Base-by-base conservation (phyloP, 2,113 vertebrate genomes). In the Rafetus swinhoei region DNA sequence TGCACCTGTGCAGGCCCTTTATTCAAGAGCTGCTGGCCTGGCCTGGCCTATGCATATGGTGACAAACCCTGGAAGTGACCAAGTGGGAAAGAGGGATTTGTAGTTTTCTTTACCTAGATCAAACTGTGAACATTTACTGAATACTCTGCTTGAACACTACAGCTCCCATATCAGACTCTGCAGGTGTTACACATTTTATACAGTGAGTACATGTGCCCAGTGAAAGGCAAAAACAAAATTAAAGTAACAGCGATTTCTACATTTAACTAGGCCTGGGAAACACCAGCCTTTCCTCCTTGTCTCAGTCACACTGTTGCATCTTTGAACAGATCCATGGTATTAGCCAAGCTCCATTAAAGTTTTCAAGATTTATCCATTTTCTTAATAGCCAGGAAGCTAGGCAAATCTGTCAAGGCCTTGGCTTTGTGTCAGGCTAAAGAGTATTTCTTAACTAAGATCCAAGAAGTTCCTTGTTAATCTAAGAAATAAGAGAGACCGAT, bases 161-260 rank as follows among this genome's bases (percentile, higher is more conserved):
- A 0, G 60, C 82, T 86, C 90, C 82, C 79, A 76, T 81, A 88
- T 11, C 50, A 88, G 89, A 57, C 32, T 56, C 77, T 80, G 39
- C 79, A 82, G 83, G 81, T n/a, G 82, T 60, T 65, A 72, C 56
- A 54, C n/a, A 39, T 24, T 2, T n/a, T 69, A 1, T 0, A 83
- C 22, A 80, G 57, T 87, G 19, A 84, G 83, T 69, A n/a, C 15
- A 7, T n/a, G 29, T n/a, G 29, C 24, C 82, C 50, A 59, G 16
- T 54, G 76, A 91, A 95, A 93, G 57, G 77, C 53, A 81, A 82
- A 21, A 90, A 84, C 79, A 82, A 86, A 79, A 15, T 54, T 53
- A 21, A 87, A 81, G n/a, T 76, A 93, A 85, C 55, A 69, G 74
- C 59, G 86, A 76, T 69, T 4, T 90, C 85, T 85, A 14, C 52